Conservation (phyloP, 2,113 vertebrate genomes). For the Tragelaphus strepsiceros region DNA sequence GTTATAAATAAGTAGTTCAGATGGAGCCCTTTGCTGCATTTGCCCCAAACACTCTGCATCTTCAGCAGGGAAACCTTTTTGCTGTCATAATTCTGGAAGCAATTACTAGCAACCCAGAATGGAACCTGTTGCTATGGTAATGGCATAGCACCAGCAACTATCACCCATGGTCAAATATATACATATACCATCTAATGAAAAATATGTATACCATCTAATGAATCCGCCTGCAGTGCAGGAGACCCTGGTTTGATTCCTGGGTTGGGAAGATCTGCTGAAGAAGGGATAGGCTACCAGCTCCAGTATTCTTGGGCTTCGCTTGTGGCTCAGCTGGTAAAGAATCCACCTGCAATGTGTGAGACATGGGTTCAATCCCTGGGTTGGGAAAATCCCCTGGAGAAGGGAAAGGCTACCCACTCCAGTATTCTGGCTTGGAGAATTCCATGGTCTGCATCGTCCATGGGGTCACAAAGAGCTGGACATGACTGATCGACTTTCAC, state of each 20-base stretch:
- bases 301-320: not conserved
- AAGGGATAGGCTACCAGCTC: not conserved
- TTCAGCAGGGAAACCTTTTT: not conserved
- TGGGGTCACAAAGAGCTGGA: not conserved
- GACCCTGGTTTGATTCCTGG: not conserved
- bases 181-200: not conserved
- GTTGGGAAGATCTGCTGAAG: not conserved
- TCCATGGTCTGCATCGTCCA: not conserved
- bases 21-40: not conserved
- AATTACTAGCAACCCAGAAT: not conserved
- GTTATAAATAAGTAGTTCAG: not conserved
- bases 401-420: not conserved
- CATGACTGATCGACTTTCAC: not conserved
- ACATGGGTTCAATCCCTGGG: not conserved
- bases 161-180: conserved; percentile 2
- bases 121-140: not conserved
- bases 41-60: not conserved
- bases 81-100: not conserved
- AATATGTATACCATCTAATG: not conserved
- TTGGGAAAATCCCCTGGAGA: not conserved
- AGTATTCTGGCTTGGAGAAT: not conserved
- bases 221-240: not conserved
- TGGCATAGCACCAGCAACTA: not conserved
- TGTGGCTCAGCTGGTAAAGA: not conserved
- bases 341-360: not conserved